phyloP scores from a whole-genome alignment of 2,888 invertebrate genomes.

The Drosophila subsilvestris region DNA sequence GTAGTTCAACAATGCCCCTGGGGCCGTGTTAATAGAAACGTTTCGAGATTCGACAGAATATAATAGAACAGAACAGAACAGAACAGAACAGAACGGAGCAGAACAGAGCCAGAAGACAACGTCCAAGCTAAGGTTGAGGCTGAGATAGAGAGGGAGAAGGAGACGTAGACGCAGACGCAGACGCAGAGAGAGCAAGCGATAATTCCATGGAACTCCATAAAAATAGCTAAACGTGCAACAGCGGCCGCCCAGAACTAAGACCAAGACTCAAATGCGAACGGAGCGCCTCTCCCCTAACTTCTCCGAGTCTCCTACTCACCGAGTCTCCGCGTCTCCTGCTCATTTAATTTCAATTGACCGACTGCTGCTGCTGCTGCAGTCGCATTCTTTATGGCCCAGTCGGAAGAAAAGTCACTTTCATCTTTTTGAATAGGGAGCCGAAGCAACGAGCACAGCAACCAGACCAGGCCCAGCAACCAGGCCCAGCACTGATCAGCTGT shows the following conservation, averaged over 20 bases:
- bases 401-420: constrained; percentile 66
- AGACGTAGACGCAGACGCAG: too few relatives aligned
- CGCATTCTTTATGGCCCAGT: constrained; percentile 46
- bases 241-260: constrained; percentile 68
- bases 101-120: background rate
- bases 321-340: background rate
- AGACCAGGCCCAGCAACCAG: constrained; percentile 32
- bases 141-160: background rate
- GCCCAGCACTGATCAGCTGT: constrained; percentile 50
- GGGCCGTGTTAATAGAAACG: constrained; percentile 72
- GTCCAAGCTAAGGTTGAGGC: constrained; percentile 17
- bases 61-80: background rate
- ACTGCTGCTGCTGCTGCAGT: constrained; percentile 9
- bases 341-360: constrained; percentile 68
- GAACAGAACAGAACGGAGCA: background rate
- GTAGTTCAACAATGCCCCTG: constrained; percentile 58
- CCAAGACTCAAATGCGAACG: background rate
- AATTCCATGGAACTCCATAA: constrained; percentile 75
- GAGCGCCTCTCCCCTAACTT: constrained; percentile 3
- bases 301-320: background rate
- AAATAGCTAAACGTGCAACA: constrained; percentile 73
- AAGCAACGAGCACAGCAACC: constrained; percentile 12
- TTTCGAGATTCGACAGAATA: constrained; percentile 46
- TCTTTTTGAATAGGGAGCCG: constrained; percentile 67
- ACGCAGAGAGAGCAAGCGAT: constrained; percentile 40